Conservation (phyloP, 2,888 invertebrate species). For the Metopia argyrocephala region DNA sequence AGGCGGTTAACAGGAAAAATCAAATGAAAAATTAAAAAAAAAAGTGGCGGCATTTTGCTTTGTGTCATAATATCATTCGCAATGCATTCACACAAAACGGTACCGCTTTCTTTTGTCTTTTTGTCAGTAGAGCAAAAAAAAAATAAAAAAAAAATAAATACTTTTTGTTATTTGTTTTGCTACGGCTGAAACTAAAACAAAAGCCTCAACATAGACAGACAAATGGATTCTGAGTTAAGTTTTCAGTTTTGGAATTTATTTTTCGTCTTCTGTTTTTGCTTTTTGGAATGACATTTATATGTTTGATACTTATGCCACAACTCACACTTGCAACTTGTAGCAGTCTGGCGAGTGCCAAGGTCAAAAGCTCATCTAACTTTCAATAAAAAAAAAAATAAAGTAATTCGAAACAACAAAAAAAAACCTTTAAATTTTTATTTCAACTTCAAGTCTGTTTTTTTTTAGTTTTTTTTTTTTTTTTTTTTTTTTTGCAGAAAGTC, state of each 20-base stretch:
- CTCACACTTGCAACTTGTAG: constrained; percentile 14
- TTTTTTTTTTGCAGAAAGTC: background rate
- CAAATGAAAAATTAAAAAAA: constrained; percentile 3
- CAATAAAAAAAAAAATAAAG: background rate
- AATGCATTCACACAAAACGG: constrained; percentile 78
- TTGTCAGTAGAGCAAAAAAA: no score
- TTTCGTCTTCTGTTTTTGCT: background rate
- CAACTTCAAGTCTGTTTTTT: constrained; percentile 15
- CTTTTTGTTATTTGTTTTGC: constrained; percentile 1
- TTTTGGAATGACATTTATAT: constrained; percentile 32
- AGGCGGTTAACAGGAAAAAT: constrained; percentile 54
- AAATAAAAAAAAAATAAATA: no score
- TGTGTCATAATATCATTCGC: constrained; percentile 75
- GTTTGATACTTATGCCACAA: constrained; percentile 13
- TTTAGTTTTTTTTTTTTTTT: background rate
- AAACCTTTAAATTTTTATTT: no score
- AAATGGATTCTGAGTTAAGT: constrained; percentile 18
- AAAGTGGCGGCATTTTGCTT: constrained; percentile 73
- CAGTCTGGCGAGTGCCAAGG: constrained; percentile 61
- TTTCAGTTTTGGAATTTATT: constrained; percentile 48
- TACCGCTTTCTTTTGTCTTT: constrained; percentile 71
- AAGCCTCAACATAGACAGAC: constrained; percentile 37
- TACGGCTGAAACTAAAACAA: constrained; percentile 34
- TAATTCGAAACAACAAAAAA: no score
- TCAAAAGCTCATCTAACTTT: constrained; percentile 34